A percentile compares a stretch with the other conserved stretches of the same genome.
Evolutionary conservation across 2,113 vertebrate species (phyloP).

Genomic region (Hystrix brachyura): DNA sequence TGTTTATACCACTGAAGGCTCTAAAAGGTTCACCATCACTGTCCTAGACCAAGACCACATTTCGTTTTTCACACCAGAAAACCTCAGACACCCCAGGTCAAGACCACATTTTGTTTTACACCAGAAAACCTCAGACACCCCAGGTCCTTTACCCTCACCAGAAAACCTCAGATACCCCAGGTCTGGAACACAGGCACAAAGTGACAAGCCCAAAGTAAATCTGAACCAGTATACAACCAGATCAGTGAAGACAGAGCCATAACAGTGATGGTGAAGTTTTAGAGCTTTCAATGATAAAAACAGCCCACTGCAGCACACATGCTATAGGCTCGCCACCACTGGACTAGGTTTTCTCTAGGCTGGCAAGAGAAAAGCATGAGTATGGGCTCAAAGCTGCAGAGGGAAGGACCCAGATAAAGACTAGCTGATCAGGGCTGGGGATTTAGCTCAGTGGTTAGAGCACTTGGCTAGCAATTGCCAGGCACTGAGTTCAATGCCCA

Average conservation of each 20-base stretch:
- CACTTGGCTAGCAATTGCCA: too few relatives aligned
- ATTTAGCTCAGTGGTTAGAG: too few relatives aligned
- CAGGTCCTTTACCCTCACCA: not conserved
- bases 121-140: constrained; percentile 25
- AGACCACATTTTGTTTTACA: not conserved
- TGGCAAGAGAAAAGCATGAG: constrained; percentile 33
- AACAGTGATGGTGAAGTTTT: not conserved
- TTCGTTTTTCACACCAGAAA: constrained; percentile 57
- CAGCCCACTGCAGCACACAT: not conserved
- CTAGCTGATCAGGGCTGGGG: too few relatives aligned
- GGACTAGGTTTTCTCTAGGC: not conserved
- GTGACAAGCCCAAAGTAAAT: constrained; percentile 55
- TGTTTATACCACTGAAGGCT: not conserved
- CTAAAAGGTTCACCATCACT: not conserved
- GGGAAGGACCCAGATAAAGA: not conserved
- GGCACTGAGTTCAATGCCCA: too few relatives aligned
- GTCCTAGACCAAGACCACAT: constrained; percentile 20
- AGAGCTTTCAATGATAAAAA: not conserved
- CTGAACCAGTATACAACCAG: not conserved
- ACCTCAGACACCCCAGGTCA: not conserved
- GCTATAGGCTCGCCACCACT: not conserved
- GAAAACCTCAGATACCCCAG: constrained; percentile 15
- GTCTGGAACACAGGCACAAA: constrained; percentile 26
- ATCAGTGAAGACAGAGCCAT: not conserved
- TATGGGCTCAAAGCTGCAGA: not conserved